Evolutionary conservation across 2,113 vertebrate species (phyloP).

Genomic region (Dicaeum eximium): DNA sequence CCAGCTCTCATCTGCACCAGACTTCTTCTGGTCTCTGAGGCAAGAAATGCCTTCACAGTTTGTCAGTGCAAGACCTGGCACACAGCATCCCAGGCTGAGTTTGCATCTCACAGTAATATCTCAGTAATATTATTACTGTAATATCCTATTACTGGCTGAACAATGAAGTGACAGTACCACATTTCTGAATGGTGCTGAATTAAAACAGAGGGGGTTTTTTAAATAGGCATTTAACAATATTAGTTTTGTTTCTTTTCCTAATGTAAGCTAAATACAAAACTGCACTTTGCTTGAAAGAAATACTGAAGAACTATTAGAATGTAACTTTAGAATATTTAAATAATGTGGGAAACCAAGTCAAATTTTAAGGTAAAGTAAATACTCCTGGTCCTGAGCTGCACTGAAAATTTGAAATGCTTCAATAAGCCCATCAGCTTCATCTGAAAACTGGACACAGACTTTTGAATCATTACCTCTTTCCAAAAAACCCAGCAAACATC

Average conservation of each 20-base stretch:
- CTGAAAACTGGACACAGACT: not conserved
- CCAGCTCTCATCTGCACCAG: not conserved
- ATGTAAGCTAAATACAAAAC: not conserved
- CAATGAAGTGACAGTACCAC: not conserved
- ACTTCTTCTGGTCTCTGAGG: not conserved
- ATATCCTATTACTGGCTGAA: not conserved
- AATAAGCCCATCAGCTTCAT: not conserved
- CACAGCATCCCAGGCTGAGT: not conserved
- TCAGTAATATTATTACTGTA: too few relatives aligned
- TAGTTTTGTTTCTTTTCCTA: not conserved
- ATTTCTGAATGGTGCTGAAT: not conserved
- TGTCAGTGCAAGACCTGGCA: not conserved
- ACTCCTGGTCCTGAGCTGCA: not conserved
- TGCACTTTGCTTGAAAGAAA: not conserved
- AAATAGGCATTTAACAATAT: not conserved
- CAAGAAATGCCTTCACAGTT: not conserved
- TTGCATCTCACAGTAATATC: not conserved
- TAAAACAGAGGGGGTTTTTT: not conserved
- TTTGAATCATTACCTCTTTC: not conserved
- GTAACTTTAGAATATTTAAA: not conserved
- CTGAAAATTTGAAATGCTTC: not conserved
- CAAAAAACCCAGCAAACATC: not conserved
- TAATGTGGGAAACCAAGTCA: not conserved
- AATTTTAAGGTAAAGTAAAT: not conserved
- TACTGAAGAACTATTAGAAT: not conserved